Evolutionary conservation across 2,888 invertebrate genomes (phyloP).

Genomic region (Conomelus anceps): DNA sequence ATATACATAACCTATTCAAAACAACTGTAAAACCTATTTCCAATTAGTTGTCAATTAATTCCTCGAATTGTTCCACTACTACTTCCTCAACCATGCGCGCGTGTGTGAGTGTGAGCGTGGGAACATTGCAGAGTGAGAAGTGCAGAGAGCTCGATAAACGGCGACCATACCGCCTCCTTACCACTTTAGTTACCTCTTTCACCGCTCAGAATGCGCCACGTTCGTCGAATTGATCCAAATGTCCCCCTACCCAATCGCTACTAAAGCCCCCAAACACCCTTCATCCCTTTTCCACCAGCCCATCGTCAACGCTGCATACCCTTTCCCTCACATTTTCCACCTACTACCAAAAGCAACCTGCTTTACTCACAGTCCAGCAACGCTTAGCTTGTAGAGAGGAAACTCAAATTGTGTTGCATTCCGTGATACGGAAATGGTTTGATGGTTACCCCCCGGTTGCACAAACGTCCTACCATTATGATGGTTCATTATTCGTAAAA

Average conservation of each 20-base stretch:
- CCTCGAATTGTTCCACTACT: no score
- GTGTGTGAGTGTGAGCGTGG: neutral
- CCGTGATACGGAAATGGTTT: neutral
- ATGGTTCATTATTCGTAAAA: no score
- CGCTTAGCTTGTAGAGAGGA: neutral
- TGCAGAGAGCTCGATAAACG: neutral
- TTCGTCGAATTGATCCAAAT: neutral
- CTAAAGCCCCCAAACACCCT: no score
- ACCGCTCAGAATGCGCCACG: neutral
- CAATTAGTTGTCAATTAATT: no score
- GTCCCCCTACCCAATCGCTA: neutral
- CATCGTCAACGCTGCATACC: neutral
- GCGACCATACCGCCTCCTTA: neutral
- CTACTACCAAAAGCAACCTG: neutral
- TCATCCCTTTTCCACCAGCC: neutral
- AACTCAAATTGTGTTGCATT: neutral
- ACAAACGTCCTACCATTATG: no score
- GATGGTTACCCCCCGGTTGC: neutral
- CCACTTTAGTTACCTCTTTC: neutral
- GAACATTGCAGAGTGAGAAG: neutral
- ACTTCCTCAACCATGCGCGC: no score
- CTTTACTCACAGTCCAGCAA: neutral
- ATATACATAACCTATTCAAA: no score
- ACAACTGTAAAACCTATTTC: no score
- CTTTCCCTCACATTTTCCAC: neutral